These are phyloP conservation scores for Leucopsar rothschildi DNA, from an alignment of 2,113 vertebrate genomes.

Conservation along the genomic window DNA sequence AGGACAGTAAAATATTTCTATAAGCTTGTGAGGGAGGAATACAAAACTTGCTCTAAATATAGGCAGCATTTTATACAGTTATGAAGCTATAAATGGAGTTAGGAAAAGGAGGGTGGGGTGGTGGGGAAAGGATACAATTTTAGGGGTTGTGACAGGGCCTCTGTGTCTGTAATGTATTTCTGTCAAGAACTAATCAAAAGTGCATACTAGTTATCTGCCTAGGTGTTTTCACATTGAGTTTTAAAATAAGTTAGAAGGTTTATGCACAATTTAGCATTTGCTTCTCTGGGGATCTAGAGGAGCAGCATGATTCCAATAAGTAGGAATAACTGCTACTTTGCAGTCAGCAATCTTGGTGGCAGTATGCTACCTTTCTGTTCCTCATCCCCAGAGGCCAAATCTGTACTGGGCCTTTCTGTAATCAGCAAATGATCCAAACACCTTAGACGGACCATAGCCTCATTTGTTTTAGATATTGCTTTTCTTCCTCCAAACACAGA, in stretches of 20 bases:
- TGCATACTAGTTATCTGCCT: background rate
- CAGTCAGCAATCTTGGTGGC: background rate
- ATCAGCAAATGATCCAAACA: background rate
- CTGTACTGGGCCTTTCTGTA: background rate
- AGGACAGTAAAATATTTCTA: background rate
- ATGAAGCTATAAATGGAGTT: background rate
- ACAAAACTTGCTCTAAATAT: background rate
- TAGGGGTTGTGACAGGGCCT: background rate
- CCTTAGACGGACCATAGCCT: background rate
- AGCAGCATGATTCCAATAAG: background rate
- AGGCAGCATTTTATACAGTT: background rate
- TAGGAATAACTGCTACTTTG: background rate
- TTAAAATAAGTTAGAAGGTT: conserved; percentile 3
- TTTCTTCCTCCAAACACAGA: background rate
- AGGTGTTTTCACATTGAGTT: conserved; percentile 2
- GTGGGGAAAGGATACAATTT: background rate
- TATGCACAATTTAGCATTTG: conserved; percentile 23
- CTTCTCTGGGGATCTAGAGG: background rate
- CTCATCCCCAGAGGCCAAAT: background rate
- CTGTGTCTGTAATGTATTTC: background rate
- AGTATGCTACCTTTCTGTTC: background rate
- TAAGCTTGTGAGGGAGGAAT: background rate
- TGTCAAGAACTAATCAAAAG: background rate
- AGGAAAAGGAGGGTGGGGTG: background rate
- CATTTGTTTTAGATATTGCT: background rate